Conservation (phyloP, 2,113 vertebrate species). For the Microtus montanus region DNA sequence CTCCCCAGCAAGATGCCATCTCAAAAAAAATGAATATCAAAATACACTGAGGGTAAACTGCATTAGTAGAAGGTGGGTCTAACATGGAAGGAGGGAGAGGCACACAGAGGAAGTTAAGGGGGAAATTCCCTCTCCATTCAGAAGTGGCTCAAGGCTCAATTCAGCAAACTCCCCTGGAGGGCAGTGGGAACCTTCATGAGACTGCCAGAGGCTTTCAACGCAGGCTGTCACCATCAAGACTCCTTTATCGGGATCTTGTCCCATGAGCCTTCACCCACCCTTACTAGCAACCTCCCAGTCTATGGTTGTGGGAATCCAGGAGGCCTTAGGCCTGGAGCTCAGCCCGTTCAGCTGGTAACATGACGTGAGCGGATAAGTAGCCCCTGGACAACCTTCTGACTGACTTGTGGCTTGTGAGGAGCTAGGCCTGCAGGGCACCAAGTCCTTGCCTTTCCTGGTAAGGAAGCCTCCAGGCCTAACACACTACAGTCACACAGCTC, state of each 20-base stretch:
- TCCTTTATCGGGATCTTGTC: neutral
- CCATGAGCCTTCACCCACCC: neutral
- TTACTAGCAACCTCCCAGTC: neutral
- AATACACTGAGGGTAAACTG: neutral
- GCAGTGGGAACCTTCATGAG: neutral
- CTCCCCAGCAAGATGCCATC: neutral
- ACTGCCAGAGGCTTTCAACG: neutral
- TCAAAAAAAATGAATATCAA: neutral
- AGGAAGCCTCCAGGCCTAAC: neutral
- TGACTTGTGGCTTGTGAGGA: neutral
- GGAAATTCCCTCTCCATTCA: neutral
- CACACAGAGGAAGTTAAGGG: neutral
- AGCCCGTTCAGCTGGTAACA: neutral
- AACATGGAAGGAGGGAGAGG: neutral
- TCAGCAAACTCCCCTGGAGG: neutral
- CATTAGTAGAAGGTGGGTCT: no score
- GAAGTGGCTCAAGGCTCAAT: neutral
- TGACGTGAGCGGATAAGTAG: neutral
- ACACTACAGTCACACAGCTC: neutral
- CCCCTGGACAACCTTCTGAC: neutral
- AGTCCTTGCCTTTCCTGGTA: neutral
- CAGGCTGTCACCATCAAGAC: accelerated
- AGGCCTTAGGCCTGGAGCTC: neutral
- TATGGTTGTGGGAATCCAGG: neutral
- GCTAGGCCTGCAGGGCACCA: neutral